phyloP scores from a whole-genome alignment of 2,797 vertebrate species.

The Gallinago solitaria region DNA sequence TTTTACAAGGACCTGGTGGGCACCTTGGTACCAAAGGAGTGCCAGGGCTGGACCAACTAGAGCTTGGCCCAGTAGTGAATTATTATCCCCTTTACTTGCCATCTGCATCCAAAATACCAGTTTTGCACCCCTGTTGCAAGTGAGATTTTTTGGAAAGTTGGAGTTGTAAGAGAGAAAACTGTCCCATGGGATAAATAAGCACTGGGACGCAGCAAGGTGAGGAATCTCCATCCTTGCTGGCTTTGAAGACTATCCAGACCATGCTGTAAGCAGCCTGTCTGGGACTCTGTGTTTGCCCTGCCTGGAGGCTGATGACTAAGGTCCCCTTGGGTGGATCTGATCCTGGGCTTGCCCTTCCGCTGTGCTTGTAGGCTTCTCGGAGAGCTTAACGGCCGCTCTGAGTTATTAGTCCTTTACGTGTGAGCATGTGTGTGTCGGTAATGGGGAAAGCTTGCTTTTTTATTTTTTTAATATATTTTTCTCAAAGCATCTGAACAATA shows the following conservation, averaged over 20 bases:
- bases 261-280: too few relatives aligned
- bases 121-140: background rate
- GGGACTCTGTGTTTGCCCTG: background rate
- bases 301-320: background rate
- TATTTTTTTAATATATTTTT: background rate
- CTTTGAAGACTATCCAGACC: background rate
- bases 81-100: background rate
- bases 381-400: background rate
- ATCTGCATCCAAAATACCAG: background rate
- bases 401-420: background rate
- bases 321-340: background rate
- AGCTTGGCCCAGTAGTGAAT: accelerated
- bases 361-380: background rate
- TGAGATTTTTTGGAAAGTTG: background rate
- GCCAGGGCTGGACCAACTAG: accelerated
- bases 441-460: background rate
- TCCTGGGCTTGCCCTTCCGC: background rate
- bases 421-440: background rate
- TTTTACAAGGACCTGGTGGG: background rate
- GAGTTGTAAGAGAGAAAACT: background rate
- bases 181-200: background rate
- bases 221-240: background rate
- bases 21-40: background rate
- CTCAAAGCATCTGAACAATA: conserved; percentile 52
- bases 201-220: background rate